These are phyloP conservation scores for Acomys russatus DNA, from an alignment of 2,797 vertebrate genomes.

Conservation along the genomic window DNA sequence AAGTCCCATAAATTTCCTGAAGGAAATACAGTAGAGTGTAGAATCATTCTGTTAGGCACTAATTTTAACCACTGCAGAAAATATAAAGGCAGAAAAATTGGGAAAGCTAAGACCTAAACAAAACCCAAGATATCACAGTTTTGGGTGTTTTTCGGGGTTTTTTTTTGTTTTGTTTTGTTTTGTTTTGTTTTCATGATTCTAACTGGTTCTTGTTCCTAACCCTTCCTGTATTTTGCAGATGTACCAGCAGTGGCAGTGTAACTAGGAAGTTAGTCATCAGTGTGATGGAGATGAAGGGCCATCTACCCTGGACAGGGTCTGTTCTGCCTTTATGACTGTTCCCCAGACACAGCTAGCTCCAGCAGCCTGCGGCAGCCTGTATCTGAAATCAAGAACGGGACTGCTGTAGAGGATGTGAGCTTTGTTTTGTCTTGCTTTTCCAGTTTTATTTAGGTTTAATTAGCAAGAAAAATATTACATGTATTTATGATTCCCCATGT, in stretches of 20 bases:
- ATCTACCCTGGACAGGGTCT: neutral
- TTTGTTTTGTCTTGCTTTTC: neutral
- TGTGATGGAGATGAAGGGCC: neutral
- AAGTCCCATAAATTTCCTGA: neutral
- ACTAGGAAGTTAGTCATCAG: neutral
- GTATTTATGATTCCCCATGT: neutral
- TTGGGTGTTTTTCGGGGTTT: too few species aligned
- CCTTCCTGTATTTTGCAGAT: neutral
- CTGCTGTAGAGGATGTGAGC: neutral
- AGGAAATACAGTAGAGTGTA: neutral
- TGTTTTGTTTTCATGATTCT: neutral
- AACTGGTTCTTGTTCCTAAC: neutral
- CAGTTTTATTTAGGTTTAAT: neutral
- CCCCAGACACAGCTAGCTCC: neutral
- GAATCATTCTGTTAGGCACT: neutral
- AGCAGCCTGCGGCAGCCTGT: neutral
- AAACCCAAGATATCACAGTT: neutral
- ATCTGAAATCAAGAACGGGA: neutral
- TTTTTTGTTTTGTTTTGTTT: neutral
- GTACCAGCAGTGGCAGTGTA: neutral
- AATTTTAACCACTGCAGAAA: slow-evolving; percentile 20
- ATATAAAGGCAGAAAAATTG: neutral
- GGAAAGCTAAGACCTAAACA: neutral
- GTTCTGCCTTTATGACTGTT: neutral
- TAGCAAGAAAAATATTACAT: neutral